phyloP scores from a whole-genome alignment of 2,888 invertebrate species.

The Trichacis sp. region DNA sequence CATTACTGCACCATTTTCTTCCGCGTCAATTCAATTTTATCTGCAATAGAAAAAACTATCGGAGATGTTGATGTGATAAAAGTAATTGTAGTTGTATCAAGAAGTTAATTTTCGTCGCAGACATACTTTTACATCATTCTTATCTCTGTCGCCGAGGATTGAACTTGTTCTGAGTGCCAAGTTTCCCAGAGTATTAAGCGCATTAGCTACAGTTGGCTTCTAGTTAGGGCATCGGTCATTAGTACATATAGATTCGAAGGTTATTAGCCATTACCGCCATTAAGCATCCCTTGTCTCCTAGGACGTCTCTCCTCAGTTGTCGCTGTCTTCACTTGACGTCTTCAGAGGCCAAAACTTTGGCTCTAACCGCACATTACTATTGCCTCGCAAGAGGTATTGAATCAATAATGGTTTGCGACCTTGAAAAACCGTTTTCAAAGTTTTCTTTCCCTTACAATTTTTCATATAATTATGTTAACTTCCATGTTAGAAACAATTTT shows the following conservation, averaged over 20 bases:
- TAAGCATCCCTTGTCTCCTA: constrained; percentile 53
- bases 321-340: constrained; percentile 20
- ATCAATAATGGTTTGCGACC: neutral
- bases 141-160: constrained; percentile 7
- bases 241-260: constrained; percentile 63
- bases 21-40: no score
- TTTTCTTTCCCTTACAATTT: no score
- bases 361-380: constrained; percentile 2
- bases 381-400: neutral
- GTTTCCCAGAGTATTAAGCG: constrained; percentile 57
- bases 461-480: no score
- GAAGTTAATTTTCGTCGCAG: neutral
- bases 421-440: no score
- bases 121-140: neutral
- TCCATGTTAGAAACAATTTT: no score
- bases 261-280: constrained; percentile 65
- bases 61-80: no score
- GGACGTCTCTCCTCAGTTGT: constrained; percentile 16
- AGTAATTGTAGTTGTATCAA: no score
- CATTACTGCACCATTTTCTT: no score
- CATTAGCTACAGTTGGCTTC: constrained; percentile 60
- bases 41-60: no score
- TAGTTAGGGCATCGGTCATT: constrained; percentile 60
- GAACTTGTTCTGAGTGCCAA: constrained; percentile 60
- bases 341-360: constrained; percentile 18